Evolutionary conservation across 35 echinoderm and acorn worm genomes (phyloP).

Genomic region (Chiridota heheva): DNA sequence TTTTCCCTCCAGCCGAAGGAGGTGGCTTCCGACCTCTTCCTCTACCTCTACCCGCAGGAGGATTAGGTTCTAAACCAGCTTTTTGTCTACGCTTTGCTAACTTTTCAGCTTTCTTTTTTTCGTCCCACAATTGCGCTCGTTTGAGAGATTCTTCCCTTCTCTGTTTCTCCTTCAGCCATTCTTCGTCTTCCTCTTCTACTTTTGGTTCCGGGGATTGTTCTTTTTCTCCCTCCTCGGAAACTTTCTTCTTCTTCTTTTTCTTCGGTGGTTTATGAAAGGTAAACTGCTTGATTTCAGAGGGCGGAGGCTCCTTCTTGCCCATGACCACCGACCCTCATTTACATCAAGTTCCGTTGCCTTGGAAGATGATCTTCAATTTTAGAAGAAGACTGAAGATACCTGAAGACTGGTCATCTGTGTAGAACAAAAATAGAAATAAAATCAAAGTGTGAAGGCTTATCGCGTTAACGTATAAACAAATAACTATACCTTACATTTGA

Average conservation of each 20-base stretch:
- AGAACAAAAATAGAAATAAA: no score
- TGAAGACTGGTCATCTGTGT: no score
- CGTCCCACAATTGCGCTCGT: slow-evolving; percentile 16
- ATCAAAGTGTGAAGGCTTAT: no score
- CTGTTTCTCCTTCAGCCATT: slow-evolving; percentile 22
- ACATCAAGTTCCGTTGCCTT: no score
- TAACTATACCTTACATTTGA: no score
- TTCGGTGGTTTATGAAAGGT: slow-evolving; percentile 7
- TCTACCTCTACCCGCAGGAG: slow-evolving; percentile 1
- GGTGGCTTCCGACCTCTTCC: neutral
- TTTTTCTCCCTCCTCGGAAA: slow-evolving; percentile 8
- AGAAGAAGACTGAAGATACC: no score
- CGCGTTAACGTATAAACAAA: no score
- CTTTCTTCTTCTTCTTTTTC: slow-evolving; percentile 26
- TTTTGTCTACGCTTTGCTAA: no score
- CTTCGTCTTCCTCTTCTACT: slow-evolving; percentile 28
- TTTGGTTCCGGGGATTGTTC: slow-evolving; percentile 9
- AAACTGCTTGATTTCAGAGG: slow-evolving; percentile 29
- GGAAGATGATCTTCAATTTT: no score
- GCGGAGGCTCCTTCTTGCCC: slow-evolving; percentile 31
- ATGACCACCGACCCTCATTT: no score
- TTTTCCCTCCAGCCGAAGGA: neutral
- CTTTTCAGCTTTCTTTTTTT: slow-evolving; percentile 33
- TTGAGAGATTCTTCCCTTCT: slow-evolving; percentile 24
- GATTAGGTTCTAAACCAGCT: neutral